A percentile compares a stretch with the other conserved stretches of the same genome.
These are phyloP conservation scores for Epirrita christyi DNA, from an alignment of 2,888 invertebrate species.

Conservation along the genomic window DNA sequence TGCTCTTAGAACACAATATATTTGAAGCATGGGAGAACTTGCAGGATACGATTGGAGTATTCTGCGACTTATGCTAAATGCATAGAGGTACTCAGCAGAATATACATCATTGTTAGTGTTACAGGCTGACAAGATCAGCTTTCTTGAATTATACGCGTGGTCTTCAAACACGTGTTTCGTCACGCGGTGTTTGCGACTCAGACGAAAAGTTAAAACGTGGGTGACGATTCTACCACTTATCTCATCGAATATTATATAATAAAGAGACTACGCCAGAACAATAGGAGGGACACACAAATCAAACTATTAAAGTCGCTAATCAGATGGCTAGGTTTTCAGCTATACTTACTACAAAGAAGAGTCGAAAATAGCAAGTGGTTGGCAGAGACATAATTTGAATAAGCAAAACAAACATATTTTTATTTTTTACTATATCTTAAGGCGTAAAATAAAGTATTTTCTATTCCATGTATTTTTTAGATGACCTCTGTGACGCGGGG, in stretches of 20 bases:
- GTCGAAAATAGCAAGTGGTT: conserved; percentile 20
- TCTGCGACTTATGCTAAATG: no score
- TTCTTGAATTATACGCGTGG: background rate
- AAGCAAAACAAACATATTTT: conserved; percentile 15
- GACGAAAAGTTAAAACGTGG: conserved; percentile 18
- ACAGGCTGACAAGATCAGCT: no score
- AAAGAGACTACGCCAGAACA: conserved; percentile 22
- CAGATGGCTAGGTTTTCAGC: conserved; percentile 22
- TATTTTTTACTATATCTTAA: no score
- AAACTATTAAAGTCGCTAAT: conserved; percentile 27
- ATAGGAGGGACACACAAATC: conserved; percentile 34
- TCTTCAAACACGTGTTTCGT: background rate
- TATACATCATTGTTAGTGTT: background rate
- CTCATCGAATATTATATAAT: conserved; percentile 30
- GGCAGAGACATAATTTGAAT: conserved; percentile 22
- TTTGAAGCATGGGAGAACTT: no score
- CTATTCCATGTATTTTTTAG: no score
- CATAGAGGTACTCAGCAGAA: no score
- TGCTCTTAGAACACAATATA: no score
- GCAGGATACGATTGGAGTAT: no score
- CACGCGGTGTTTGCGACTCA: conserved; percentile 5
- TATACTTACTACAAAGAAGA: background rate
- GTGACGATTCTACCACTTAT: conserved; percentile 32
- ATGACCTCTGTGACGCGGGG: no score
- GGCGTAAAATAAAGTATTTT: no score